phyloP scores from a whole-genome alignment of 2,797 vertebrate species.

The Pyrocephalus nanus region DNA sequence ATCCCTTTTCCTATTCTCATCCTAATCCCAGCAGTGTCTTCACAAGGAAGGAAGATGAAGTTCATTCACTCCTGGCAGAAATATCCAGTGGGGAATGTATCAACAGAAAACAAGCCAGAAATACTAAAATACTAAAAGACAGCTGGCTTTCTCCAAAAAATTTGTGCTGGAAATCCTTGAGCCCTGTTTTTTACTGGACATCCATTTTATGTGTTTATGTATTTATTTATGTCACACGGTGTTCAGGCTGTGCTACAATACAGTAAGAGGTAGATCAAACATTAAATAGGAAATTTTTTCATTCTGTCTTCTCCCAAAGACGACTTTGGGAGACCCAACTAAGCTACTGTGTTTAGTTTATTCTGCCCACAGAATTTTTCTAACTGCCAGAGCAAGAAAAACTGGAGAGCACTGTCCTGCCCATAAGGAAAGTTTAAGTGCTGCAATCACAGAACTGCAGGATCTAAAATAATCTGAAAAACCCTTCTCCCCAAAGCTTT shows the following conservation, averaged over 20 bases:
- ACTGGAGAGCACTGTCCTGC: neutral
- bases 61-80: neutral
- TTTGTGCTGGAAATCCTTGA: neutral
- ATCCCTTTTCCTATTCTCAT: neutral
- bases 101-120: neutral
- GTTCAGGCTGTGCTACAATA: neutral
- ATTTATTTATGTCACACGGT: neutral
- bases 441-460: neutral
- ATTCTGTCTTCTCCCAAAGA: neutral
- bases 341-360: rapidly evolving
- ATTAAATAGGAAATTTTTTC: neutral
- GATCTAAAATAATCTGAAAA: constrained; percentile 12
- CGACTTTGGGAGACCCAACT: neutral
- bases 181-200: neutral
- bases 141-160: neutral
- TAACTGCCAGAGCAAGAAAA: neutral
- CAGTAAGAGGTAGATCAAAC: neutral
- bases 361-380: neutral
- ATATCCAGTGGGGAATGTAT: neutral
- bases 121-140: neutral
- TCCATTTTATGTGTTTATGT: neutral
- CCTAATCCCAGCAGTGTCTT: neutral
- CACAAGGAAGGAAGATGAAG: neutral
- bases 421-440: neutral
- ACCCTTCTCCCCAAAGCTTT: neutral